phyloP scores from a whole-genome alignment of 2,797 vertebrate genomes.

The Paramormyrops hopkinsi region DNA sequence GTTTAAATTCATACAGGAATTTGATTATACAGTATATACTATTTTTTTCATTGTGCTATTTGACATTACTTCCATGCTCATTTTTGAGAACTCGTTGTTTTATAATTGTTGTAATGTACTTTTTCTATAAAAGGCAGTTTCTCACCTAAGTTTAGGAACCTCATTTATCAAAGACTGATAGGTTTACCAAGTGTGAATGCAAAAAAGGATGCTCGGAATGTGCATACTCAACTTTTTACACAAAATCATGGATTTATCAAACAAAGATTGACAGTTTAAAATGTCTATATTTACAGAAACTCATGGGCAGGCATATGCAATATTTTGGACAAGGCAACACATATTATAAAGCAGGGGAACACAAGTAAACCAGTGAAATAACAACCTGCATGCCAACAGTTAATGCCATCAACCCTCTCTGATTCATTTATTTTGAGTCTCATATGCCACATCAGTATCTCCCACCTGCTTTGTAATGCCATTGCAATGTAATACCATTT shows the following conservation, averaged over 20 bases:
- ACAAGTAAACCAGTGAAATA: neutral
- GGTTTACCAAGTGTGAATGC: neutral
- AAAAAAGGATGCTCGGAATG: neutral
- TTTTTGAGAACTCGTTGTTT: neutral
- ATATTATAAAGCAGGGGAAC: neutral
- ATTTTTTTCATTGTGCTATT: neutral
- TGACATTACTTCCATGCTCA: neutral
- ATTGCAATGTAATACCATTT: neutral
- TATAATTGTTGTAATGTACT: neutral
- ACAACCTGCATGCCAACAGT: neutral
- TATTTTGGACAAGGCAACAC: neutral
- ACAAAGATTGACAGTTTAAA: neutral
- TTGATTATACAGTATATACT: neutral
- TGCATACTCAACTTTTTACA: neutral
- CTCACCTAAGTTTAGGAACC: neutral
- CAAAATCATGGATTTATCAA: neutral
- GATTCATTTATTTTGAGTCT: neutral
- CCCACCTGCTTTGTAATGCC: neutral
- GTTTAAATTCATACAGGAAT: neutral
- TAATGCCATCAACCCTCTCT: neutral
- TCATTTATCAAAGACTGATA: neutral
- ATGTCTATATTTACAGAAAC: neutral
- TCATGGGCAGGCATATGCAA: neutral
- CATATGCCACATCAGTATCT: neutral
- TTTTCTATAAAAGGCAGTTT: neutral